A percentile compares a stretch with the other conserved stretches of the same genome.
These are phyloP conservation scores for Hemichromis elongatus DNA, from an alignment of 2,113 vertebrate species.

Conservation along the genomic window DNA sequence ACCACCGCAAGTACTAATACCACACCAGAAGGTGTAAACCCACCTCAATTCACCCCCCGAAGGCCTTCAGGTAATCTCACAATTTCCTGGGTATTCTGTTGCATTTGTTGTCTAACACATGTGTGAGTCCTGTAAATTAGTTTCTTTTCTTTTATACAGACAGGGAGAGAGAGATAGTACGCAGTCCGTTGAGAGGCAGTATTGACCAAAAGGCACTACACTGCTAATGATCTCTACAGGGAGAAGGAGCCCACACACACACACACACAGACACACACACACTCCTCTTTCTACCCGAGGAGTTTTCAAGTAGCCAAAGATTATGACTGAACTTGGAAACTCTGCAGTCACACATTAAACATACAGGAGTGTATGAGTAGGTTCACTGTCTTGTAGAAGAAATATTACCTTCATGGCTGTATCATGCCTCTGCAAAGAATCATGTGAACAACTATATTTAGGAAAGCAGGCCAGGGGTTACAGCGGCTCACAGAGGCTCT, in stretches of 20 bases:
- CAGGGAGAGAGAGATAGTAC: not conserved
- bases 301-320: not conserved
- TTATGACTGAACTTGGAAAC: slow-evolving; percentile 19
- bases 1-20: not conserved
- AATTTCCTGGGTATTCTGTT: slow-evolving; percentile 20
- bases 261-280: not conserved
- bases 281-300: not conserved
- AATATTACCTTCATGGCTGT: not conserved
- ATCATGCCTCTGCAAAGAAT: not conserved
- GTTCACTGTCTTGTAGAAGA: not conserved
- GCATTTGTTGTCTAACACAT: slow-evolving; percentile 38
- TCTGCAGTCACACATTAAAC: not conserved
- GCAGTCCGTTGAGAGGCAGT: not conserved
- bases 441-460: slow-evolving; percentile 12
- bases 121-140: slow-evolving; percentile 26
- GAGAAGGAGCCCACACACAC: slow-evolving; percentile 1
- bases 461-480: not conserved
- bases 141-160: slow-evolving; percentile 15
- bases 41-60: slow-evolving; percentile 18
- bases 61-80: slow-evolving; percentile 21
- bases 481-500: not conserved
- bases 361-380: not conserved
- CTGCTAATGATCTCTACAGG: slow-evolving; percentile 49
- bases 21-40: slow-evolving; percentile 36
- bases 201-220: slow-evolving; percentile 36